Conservation (phyloP, 2,797 vertebrate species). For the Champsocephalus gunnari region DNA sequence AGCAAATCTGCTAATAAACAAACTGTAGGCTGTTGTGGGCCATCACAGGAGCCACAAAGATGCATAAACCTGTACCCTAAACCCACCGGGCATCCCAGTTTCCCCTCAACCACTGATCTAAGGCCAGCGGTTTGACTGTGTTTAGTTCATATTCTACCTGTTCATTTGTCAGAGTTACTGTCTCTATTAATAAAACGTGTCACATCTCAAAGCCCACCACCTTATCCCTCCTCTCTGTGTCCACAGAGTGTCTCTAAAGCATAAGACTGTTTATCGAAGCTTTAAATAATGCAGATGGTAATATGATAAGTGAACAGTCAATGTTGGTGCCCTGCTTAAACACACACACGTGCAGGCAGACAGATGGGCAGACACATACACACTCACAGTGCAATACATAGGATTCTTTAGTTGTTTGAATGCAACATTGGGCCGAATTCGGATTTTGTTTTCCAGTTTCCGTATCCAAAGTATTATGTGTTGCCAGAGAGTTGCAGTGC, state of each 20-base stretch:
- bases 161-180: constrained; percentile 32
- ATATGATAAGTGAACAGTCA: constrained; percentile 80
- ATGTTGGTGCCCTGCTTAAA: constrained; percentile 75
- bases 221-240: constrained; percentile 33
- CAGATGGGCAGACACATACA: constrained; percentile 11
- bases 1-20: constrained; percentile 62
- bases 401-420: constrained; percentile 46
- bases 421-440: constrained; percentile 50
- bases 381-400: constrained; percentile 23
- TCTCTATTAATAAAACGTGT: constrained; percentile 29
- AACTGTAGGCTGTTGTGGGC: constrained; percentile 18
- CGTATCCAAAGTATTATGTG: constrained; percentile 57
- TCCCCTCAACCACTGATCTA: background rate
- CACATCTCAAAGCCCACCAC: constrained; percentile 27
- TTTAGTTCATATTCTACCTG: constrained; percentile 28
- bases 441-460: constrained; percentile 60
- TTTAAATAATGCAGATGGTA: constrained; percentile 85
- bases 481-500: constrained; percentile 68
- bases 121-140: background rate
- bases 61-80: background rate
- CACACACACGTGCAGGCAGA: constrained; percentile 39
- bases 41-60: constrained; percentile 14
- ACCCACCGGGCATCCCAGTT: background rate
- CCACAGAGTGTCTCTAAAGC: constrained; percentile 54
- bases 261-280: constrained; percentile 76